Percentiles rank a stretch among this genome's conserved stretches.
Conservation (phyloP, 2,113 vertebrate species). For the western clawed frog (Xenopus tropicalis) region UCB_Xtro_10.0 CM004445.2:36124501-36125000, state of each 20-base stretch:
- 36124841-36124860: constrained; percentile 81
- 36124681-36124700: constrained; percentile 47
- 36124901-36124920: constrained; percentile 46
- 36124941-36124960: constrained; percentile 44
- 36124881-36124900: constrained; percentile 49
- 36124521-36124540: too few relatives aligned
- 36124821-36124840: constrained; percentile 67
- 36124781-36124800: constrained; percentile 73
- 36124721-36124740: constrained; percentile 53
- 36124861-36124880: constrained; percentile 67
- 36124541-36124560: too few relatives aligned
- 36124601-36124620: too few relatives aligned
- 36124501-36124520: too few relatives aligned
- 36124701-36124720: constrained; percentile 50
- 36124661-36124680: constrained; percentile 25
- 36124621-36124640: too few relatives aligned
- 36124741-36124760: constrained; percentile 58
- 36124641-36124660: too few relatives aligned
- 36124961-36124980: constrained; percentile 59
- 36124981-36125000: constrained; percentile 48
- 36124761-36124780: constrained; percentile 62
- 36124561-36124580: too few relatives aligned
- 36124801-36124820: constrained; percentile 56
- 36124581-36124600: too few relatives aligned
- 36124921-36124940: constrained; percentile 56